Evolutionary conservation across 2,888 invertebrate species (phyloP), one percentile per base, ranked within the genome.

Genomic region (Chrysolina oricalcia): DNA sequence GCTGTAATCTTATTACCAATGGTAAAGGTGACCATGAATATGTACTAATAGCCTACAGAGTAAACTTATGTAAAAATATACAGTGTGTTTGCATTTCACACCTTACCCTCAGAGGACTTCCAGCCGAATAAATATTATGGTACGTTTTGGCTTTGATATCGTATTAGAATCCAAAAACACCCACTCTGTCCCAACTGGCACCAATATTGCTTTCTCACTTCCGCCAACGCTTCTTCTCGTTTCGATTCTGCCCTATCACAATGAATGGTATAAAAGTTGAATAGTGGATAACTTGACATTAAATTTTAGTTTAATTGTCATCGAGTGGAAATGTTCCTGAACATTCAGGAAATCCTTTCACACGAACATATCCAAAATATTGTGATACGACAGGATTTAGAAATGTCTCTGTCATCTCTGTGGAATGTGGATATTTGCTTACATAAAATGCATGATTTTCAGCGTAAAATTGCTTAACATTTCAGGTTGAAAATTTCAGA

Each of bases 171-270:
- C 56, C 77, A 64, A 63, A 70, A 75, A 73, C 65, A 78, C 80
- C 80, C 74, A 78, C 80, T 78, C 63, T 87, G 90, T 90, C 90
- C 91, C 90, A 90, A 90, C 90, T 91, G 90, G 91, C 90, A 91
- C 91, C 90, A 69, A 89, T 86, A 87, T 85, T 82, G 86, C 83
- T 87, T 82, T 84, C 76, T 83, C 82, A 82, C 83, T 79, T 78
- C 79, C 76, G 73, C 67, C 56, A 53, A 64, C 48, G 72, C 72
- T 69, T 72, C 53, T 56, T 65, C 17, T 56, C 15, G 70, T 74
- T 78, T 74, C 67, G n/a, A 43, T 17, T 43, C 43, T 66, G 43
- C 46, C 48, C 66, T 46, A 41, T 27, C 43, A 21, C 48, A 43
- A 21, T 66, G 9, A 11, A 23, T 6, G 5, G 23, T 8, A n/a